Conservation (phyloP, 1,140 invertebrate species). For the Apis mellifera region Amel_HAv3.1 CM009937.2:1696501-1697000, state of each 20-base stretch:
- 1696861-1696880: constrained; percentile 18
- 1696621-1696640: constrained; percentile 42
- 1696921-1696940: not conserved
- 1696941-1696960: not conserved
- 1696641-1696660: constrained; percentile 46
- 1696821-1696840: constrained; percentile 3
- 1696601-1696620: constrained; percentile 41
- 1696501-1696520: constrained; percentile 63
- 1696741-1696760: not conserved
- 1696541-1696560: constrained; percentile 67
- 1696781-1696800: constrained; percentile 1
- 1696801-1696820: not conserved
- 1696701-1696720: constrained; percentile 6
- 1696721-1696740: not conserved
- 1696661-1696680: constrained; percentile 57
- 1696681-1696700: constrained; percentile 41
- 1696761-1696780: not conserved
- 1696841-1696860: not conserved
- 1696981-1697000: not conserved
- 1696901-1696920: constrained; percentile 12
- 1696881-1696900: constrained; percentile 5
- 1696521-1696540: constrained; percentile 67
- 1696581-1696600: constrained; percentile 51
- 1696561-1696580: constrained; percentile 59
- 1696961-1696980: constrained; percentile 9